phyloP scores from a whole-genome alignment of 2,797 vertebrate species.

The Silurus aristotelis region DNA sequence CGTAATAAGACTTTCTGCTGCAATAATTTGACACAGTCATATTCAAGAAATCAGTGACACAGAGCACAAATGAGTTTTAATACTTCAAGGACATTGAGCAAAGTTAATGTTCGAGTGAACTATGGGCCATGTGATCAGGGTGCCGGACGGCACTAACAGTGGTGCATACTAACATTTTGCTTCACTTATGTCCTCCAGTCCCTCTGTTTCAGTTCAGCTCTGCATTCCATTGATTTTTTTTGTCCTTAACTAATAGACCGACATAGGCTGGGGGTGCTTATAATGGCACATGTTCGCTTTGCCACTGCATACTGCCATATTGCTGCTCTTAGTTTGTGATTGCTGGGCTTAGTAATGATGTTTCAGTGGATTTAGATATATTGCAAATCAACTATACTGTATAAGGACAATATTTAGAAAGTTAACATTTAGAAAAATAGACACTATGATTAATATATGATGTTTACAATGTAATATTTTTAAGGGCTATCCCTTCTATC shows the following conservation, averaged over 20 bases:
- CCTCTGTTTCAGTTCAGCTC: neutral
- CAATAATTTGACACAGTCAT: neutral
- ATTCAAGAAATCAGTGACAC: neutral
- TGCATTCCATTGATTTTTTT: neutral
- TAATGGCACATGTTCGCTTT: neutral
- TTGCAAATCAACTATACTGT: neutral
- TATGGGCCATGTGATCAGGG: neutral
- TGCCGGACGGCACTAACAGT: neutral
- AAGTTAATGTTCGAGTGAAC: neutral
- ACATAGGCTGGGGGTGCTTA: neutral
- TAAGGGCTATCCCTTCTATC: neutral
- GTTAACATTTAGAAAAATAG: neutral
- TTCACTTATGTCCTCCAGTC: no score
- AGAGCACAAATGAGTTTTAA: neutral
- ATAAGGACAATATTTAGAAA: neutral
- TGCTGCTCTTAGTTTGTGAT: neutral
- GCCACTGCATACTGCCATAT: neutral
- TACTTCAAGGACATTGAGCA: conserved; percentile 1
- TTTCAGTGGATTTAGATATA: neutral
- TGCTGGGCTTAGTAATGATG: neutral
- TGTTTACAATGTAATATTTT: neutral
- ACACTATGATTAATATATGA: neutral
- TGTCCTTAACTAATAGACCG: neutral
- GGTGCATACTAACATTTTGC: neutral
- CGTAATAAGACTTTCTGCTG: neutral